phyloP scores from a whole-genome alignment of 2,888 invertebrate species.

The Nomada flava region DNA sequence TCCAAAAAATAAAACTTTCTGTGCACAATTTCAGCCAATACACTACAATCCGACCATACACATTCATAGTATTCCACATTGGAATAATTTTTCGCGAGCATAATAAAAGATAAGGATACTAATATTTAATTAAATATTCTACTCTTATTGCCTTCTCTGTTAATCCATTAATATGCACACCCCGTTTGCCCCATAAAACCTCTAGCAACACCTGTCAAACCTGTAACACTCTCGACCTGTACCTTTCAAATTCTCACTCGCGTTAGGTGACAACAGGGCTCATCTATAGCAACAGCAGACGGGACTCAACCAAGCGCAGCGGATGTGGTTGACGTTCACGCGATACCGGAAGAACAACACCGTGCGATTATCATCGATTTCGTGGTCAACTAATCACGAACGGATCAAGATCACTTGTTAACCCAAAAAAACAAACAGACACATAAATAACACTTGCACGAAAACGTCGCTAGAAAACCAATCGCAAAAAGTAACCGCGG shows the following conservation, averaged over 20 bases:
- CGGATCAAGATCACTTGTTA: neutral
- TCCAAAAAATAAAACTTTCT: neutral
- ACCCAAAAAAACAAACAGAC: too few species aligned
- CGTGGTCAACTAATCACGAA: neutral
- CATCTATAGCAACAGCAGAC: neutral
- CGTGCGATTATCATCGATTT: slow-evolving; percentile 5
- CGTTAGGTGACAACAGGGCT: neutral
- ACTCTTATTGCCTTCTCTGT: neutral
- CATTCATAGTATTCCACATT: too few species aligned
- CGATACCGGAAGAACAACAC: slow-evolving; percentile 22
- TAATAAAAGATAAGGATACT: too few species aligned
- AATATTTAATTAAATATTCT: too few species aligned
- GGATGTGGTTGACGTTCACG: slow-evolving; percentile 8
- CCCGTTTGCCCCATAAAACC: neutral
- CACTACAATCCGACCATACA: too few species aligned
- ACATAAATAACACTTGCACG: too few species aligned
- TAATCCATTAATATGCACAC: neutral
- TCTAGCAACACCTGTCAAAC: neutral
- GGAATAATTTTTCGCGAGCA: too few species aligned
- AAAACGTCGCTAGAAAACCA: too few species aligned
- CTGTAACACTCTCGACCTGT: neutral
- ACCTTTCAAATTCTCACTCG: neutral
- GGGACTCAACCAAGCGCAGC: neutral
- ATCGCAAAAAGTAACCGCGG: too few species aligned
- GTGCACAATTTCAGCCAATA: too few species aligned